These are phyloP conservation scores for Neomorphus geoffroyi DNA, from an alignment of 2,797 vertebrate genomes.

Conservation along the genomic window DNA sequence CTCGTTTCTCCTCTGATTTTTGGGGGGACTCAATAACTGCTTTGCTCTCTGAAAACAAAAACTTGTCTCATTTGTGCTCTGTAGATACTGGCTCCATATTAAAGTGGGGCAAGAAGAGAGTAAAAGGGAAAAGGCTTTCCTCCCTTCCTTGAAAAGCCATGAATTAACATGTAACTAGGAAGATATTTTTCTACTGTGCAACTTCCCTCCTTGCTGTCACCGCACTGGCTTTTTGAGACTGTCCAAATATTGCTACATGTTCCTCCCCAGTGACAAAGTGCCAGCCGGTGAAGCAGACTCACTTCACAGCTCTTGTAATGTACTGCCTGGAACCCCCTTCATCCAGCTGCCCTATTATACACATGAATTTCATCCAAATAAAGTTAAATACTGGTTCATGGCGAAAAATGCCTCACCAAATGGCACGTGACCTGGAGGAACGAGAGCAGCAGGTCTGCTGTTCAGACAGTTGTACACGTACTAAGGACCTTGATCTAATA, in stretches of 20 bases:
- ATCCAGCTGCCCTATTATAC: not conserved
- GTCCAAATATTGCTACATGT: not conserved
- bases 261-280: not conserved
- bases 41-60: slow-evolving; percentile 45
- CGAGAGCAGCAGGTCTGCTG: not conserved
- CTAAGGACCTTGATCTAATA: not conserved
- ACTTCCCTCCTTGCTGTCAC: not conserved
- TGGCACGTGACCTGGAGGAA: not conserved
- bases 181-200: not conserved
- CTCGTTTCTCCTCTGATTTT: slow-evolving; percentile 60
- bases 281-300: not conserved
- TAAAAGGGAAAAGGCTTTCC: not conserved
- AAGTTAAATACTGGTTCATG: not conserved
- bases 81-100: not conserved
- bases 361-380: not conserved
- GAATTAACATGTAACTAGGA: not conserved
- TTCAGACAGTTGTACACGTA: not conserved
- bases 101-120: not conserved
- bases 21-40: not conserved
- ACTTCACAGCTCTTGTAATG: not conserved
- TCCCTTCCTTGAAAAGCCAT: not conserved
- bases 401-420: not conserved
- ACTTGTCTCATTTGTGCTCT: not conserved
- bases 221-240: not conserved
- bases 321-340: not conserved